Conservation (phyloP, 2,797 vertebrate species). For the Tapirus indicus region DNA sequence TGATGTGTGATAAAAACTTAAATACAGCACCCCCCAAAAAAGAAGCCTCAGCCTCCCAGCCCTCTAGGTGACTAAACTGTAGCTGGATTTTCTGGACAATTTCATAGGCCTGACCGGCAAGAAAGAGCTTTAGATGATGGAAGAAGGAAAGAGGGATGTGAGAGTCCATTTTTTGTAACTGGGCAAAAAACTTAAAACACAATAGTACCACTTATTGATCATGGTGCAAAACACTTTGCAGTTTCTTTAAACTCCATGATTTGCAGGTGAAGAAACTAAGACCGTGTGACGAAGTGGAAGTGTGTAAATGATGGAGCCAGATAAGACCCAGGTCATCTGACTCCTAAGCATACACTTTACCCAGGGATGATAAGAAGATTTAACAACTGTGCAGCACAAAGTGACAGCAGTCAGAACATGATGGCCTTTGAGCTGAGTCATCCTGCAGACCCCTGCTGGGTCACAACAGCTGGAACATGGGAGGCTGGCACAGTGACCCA, state of each 20-base stretch:
- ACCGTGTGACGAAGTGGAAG: neutral
- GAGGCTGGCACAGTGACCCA: neutral
- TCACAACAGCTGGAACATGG: no score
- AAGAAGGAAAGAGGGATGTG: neutral
- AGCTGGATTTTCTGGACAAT: slow-evolving; percentile 10
- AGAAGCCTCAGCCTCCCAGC: neutral
- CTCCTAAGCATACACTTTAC: neutral
- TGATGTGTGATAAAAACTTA: neutral
- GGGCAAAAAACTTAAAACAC: neutral
- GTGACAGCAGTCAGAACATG: neutral
- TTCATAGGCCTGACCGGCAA: neutral
- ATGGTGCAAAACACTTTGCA: neutral
- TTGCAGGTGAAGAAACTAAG: neutral
- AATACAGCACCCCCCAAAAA: neutral
- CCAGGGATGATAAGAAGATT: neutral
- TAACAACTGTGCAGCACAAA: neutral
- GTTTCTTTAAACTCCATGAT: slow-evolving; percentile 1
- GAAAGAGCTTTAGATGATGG: neutral
- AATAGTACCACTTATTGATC: neutral
- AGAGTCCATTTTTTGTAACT: neutral
- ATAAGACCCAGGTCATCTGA: neutral
- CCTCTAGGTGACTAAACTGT: neutral
- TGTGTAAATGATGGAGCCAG: neutral
- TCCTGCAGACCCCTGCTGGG: neutral
- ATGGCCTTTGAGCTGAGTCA: neutral